Base-by-base conservation (phyloP, 2,888 invertebrate species). In the Habroteleia sp. region DNA sequence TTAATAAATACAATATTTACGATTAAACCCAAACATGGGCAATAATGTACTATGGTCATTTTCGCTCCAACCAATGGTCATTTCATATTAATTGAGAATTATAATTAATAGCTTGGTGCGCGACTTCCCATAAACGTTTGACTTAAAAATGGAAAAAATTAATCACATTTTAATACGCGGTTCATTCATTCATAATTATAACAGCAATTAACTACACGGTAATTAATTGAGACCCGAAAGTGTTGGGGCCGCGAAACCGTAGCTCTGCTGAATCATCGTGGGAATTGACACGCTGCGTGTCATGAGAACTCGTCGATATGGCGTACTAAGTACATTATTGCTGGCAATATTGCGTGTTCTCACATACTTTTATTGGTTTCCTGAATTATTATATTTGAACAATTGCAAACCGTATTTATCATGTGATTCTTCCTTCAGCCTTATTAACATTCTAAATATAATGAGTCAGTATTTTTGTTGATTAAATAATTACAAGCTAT, bases 141-240 rank as follows among this genome's bases (percentile, higher is more conserved):
- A 41, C 27, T 20, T 42, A 20, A 54, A 74, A 54, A 68, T 23
- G 35, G 31, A 10, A 35, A 39, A 54, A 68, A 62, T 23, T 1
- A 75, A 50, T 56, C 29, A 66, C 37, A 39, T 66, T 77, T 78
- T 58, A 76, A 66, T 71, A 54, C 72, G 62, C 62, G 50, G 66
- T 16, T 63, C 62, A 71, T 58, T 69, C 73, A 74, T 56, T 77
- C 72, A 78, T 82, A 82, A 84, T 84, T 82, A 83, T 81, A 74
- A 77, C 48, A 29, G 80, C 81, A 81, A 84, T 84, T 83, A 84
- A 78, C 77, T 46, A 65, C 50, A 75, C 66, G 74, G 78, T 82
- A 81, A 84, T 85, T 85, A 85, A 85, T 84, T 82, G 84, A 78
- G 72, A 74, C 63, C 56, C 71, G 65, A 78, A 80, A 80, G 76